Evolutionary conservation across 2,888 invertebrate species (phyloP).

Genomic region (Abrostola tripartita): DNA sequence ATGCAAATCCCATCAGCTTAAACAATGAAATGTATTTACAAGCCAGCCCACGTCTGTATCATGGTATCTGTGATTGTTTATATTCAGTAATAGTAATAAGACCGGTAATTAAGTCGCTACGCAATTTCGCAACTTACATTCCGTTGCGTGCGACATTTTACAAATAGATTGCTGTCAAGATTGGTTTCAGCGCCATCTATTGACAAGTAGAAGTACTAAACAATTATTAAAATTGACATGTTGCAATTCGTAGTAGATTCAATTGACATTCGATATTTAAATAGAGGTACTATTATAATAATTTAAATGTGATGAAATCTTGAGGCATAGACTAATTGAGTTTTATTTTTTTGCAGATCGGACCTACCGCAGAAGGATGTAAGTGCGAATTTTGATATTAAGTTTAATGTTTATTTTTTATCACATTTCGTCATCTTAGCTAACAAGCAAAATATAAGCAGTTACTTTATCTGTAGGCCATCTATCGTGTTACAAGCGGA

Average conservation of each 20-base stretch:
- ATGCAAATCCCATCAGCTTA: constrained; percentile 71
- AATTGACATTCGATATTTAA: neutral
- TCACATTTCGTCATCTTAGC: constrained; percentile 57
- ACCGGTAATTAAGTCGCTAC: constrained; percentile 60
- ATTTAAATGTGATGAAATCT: neutral
- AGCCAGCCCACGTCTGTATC: constrained; percentile 69
- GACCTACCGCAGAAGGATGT: constrained; percentile 43
- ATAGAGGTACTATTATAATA: neutral
- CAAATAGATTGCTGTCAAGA: constrained; percentile 44
- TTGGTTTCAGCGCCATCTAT: constrained; percentile 68
- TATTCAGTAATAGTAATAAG: constrained; percentile 69
- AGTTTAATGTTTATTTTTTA: constrained; percentile 33
- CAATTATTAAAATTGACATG: constrained; percentile 5
- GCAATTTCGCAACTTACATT: constrained; percentile 58
- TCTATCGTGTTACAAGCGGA: constrained; percentile 69
- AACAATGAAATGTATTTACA: constrained; percentile 70
- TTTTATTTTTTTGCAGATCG: constrained; percentile 41
- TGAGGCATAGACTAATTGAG: constrained; percentile 15
- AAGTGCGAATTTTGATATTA: constrained; percentile 50
- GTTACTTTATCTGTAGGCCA: constrained; percentile 73
- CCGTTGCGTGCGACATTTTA: constrained; percentile 54
- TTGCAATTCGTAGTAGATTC: constrained; percentile 5
- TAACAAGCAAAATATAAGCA: constrained; percentile 56
- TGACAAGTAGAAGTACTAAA: constrained; percentile 58
- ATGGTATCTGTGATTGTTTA: constrained; percentile 66